phyloP scores from a whole-genome alignment of 2,797 vertebrate genomes.

The Crenuchus spilurus region DNA sequence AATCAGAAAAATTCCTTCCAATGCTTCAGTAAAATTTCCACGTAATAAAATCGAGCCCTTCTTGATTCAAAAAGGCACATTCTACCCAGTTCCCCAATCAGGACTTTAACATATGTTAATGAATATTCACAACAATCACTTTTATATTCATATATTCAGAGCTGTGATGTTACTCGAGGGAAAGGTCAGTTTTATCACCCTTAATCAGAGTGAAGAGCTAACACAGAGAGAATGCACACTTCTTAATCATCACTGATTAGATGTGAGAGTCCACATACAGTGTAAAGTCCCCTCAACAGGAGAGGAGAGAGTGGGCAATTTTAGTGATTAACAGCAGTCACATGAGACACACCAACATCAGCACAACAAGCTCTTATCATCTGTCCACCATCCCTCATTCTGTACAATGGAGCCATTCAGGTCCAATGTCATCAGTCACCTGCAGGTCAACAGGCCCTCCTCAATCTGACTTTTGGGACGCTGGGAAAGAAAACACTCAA shows the following conservation, averaged over 20 bases:
- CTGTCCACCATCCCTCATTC: constrained; percentile 18
- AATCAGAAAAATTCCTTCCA: too few species aligned
- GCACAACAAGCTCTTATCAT: constrained; percentile 46
- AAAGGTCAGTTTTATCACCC: constrained; percentile 32
- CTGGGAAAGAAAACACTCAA: constrained; percentile 19
- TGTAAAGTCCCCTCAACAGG: constrained; percentile 13
- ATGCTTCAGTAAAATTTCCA: too few species aligned
- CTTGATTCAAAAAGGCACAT: background rate
- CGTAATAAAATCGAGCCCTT: too few species aligned
- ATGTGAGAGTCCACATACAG: constrained; percentile 24
- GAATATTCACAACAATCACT: constrained; percentile 36
- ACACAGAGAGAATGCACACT: background rate
- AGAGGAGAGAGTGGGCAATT: constrained; percentile 14
- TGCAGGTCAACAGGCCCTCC: constrained; percentile 32
- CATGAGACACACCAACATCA: constrained; percentile 34
- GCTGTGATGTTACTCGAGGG: constrained; percentile 5
- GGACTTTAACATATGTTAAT: constrained; percentile 29
- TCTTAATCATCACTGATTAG: constrained; percentile 38
- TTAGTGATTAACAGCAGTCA: constrained; percentile 29
- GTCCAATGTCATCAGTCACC: constrained; percentile 39
- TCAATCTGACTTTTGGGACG: constrained; percentile 11
- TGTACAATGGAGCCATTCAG: constrained; percentile 47
- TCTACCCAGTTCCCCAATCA: background rate
- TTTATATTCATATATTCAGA: constrained; percentile 42
- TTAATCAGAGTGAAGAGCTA: constrained; percentile 34